These are phyloP conservation scores for Nyctibius bracteatus DNA, from an alignment of 2,113 vertebrate genomes.

Conservation along the genomic window DNA sequence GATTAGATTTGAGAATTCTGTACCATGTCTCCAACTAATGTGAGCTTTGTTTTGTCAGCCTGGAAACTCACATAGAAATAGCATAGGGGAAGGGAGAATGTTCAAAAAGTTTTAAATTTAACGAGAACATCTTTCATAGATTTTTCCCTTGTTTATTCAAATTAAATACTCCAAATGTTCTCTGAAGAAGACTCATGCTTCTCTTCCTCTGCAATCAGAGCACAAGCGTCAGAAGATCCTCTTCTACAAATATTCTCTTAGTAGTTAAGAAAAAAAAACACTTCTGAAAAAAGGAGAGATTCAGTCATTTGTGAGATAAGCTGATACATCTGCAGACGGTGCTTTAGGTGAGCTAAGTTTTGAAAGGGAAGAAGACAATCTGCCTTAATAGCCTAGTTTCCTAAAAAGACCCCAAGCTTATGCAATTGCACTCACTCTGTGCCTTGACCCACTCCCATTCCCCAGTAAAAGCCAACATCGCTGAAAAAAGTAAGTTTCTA, in stretches of 20 bases:
- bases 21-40: neutral
- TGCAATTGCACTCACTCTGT: neutral
- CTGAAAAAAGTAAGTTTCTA: neutral
- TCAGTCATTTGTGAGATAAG: neutral
- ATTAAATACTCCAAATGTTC: neutral
- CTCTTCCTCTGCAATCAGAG: neutral
- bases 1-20: neutral
- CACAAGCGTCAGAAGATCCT: neutral
- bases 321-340: neutral
- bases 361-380: neutral
- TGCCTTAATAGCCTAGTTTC: neutral
- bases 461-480: neutral
- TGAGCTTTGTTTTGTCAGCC: neutral
- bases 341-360: neutral
- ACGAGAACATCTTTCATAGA: neutral
- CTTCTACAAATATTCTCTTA: neutral
- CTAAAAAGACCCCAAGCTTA: neutral
- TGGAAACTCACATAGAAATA: neutral
- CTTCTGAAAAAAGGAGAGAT: neutral
- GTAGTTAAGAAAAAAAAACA: neutral
- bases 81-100: neutral
- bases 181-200: neutral
- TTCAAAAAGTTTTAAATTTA: neutral
- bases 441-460: neutral
- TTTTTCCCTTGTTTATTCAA: neutral